Evolutionary conservation across 2,888 invertebrate species (phyloP).

Genomic region (Leucoptera coffeella): DNA sequence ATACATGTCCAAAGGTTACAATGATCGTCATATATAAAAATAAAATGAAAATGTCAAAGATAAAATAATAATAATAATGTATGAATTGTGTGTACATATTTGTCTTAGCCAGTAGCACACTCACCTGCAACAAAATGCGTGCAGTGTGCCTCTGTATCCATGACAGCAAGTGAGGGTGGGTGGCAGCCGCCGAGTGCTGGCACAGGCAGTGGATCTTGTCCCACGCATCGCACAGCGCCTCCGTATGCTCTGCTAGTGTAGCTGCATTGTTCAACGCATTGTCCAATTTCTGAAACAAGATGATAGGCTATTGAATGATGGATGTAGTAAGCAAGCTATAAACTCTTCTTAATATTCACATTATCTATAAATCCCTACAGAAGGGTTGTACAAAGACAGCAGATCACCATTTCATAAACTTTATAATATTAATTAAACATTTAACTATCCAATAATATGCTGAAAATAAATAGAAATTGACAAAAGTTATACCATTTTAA

Average conservation of each 20-base stretch:
- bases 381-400: background rate
- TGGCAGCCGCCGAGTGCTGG: conserved; percentile 25
- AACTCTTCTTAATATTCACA: too few species aligned
- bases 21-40: too few species aligned
- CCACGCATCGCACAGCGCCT: conserved; percentile 32
- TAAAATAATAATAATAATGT: too few species aligned
- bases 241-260: conserved; percentile 20
- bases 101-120: too few species aligned
- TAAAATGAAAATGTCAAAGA: too few species aligned
- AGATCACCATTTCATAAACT: background rate
- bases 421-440: background rate
- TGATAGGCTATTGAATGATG: too few species aligned
- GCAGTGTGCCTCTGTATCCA: conserved; percentile 39
- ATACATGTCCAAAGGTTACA: too few species aligned
- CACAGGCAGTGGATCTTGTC: conserved; percentile 29
- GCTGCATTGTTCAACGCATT: conserved; percentile 20
- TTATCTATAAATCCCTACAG: background rate
- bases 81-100: too few species aligned
- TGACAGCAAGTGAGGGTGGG: conserved; percentile 24
- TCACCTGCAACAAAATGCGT: conserved; percentile 25
- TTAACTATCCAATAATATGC: too few species aligned
- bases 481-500: too few species aligned
- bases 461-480: too few species aligned
- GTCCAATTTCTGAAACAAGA: conserved; percentile 31
- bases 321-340: too few species aligned